Base-by-base conservation (phyloP, 2,888 invertebrate genomes). In the Lepetodrilus schrolli region DNA sequence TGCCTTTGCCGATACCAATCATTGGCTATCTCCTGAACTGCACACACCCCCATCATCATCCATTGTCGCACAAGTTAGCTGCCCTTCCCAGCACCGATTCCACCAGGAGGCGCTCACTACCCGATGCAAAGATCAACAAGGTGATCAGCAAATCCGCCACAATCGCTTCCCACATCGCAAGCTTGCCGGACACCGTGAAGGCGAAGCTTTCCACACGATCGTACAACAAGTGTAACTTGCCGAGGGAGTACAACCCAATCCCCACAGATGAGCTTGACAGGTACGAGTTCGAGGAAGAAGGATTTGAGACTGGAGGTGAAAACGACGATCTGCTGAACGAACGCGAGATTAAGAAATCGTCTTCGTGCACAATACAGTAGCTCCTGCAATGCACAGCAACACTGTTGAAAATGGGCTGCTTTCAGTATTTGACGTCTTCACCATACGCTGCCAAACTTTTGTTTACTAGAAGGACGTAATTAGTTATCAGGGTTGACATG, bases 21-120 rank as follows among this genome's bases (percentile, higher is more conserved):
- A 80, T 85, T 20, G 86, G 84, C 17, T 86, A 81, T 74, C 74
- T 87, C 1, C 77, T 82, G 66, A 82, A 82, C 72, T 84, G 85
- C 77, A 73, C 78, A 43, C 82, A 84, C 72, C 49, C 77, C 47
- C 76, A 81, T 21, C 74, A 77, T 50, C 50, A 65, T 13, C 68
- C 70, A 8, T 23, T 74, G 21, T 37, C 51, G 17, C 69, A 74
- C 8, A 77, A 74, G 51, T 70, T 70, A 34, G 48, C 72, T 10
- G 36, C 69, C 13, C 47, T 74, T 38, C 72, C 77, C 10, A 72
- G 30, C 50, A 65, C 74, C 10, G 51, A 71, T 34, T 38, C 70
- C 26, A 69, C 69, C 13, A 72, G 74, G 8, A 74, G 65, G 21
- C 74, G 74, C 26, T 80, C 80, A 8, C 65, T 80, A n/a, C 76